Base-by-base conservation (phyloP, 2,888 invertebrate genomes). In the Saturnia japonica region DNA sequence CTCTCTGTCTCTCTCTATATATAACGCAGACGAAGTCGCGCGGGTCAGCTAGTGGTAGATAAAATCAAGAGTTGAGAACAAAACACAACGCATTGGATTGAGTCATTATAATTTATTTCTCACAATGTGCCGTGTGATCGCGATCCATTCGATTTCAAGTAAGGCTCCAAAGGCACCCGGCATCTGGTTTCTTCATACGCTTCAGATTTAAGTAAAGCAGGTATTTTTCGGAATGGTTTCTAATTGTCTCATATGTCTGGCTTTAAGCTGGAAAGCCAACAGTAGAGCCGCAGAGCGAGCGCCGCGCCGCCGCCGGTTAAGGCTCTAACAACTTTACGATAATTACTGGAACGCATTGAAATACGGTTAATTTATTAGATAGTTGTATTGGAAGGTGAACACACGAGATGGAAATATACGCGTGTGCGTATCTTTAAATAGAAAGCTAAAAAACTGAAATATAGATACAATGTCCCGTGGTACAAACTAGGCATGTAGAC, bases 291-390 rank as follows among this genome's bases (percentile, higher is more conserved):
- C 19, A 51, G 47, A 42, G 42, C 67, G 43, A 43, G 67, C 25
- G 67, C 67, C 67, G 42, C 70, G 42, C 43, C 25, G 67, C 67
- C 67, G 42, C 70, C 54, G 25, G 57, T 68, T 70, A 68, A 60
- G 70, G 70, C 22, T 45, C 67, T 68, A 66, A 68, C 70, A 68
- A 68, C 70, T 67, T 54, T 43, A 60, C 62, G 68, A 45, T 71
- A 71, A 71, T 71, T 71, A 71, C 45, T 25, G 34, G 22, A 47
- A 68, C 43, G 25, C 64, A 51, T 51, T 64, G 9, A 47, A 69
- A 69, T 69, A 64, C n/a, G 64, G 64, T 69, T 69, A 34, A 69
- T 69, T 66, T 69, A 64, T 69, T 60, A 28, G 43, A 57, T 64
- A 69, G 69, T 64, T 69, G 45, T 47, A 9, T 40, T 62, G 3